Percentiles rank a stretch among this genome's conserved stretches.
Evolutionary conservation across 1,140 invertebrate genomes (phyloP).

Genomic region (Rhopalosiphum maidis): DNA sequence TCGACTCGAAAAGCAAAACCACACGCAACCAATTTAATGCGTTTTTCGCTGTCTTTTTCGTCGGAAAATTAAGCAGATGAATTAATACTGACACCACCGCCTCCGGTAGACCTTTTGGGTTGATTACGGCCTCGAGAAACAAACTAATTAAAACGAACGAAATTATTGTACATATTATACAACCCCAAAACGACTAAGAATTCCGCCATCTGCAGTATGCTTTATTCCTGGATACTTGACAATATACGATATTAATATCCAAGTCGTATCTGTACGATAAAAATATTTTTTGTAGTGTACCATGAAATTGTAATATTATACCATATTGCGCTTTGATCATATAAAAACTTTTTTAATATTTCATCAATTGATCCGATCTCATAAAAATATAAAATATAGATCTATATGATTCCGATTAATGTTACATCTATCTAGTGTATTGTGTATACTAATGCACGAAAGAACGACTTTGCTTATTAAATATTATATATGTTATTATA

Average conservation of each 20-base stretch:
- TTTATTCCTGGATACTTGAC: neutral
- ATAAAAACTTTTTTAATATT: neutral
- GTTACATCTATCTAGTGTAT: too few species aligned
- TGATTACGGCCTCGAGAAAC: slow-evolving; percentile 9
- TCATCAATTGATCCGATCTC: neutral
- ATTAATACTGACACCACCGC: neutral
- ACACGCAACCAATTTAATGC: neutral
- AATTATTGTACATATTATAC: neutral
- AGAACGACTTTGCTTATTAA: neutral
- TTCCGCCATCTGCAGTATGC: neutral
- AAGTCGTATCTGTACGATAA: neutral
- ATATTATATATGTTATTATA: neutral
- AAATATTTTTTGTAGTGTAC: neutral
- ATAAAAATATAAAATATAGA: too few species aligned
- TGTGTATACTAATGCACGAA: neutral
- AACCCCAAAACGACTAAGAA: neutral
- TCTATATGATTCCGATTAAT: too few species aligned
- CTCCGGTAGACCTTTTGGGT: neutral
- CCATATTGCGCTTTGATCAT: neutral
- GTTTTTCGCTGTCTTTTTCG: slow-evolving; percentile 14
- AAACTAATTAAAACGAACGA: slow-evolving; percentile 37
- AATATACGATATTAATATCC: neutral
- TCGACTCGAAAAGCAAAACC: neutral
- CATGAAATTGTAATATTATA: neutral
- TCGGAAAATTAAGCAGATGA: neutral